phyloP scores from a whole-genome alignment of 1,140 invertebrate species.

The Aricia agestis region DNA sequence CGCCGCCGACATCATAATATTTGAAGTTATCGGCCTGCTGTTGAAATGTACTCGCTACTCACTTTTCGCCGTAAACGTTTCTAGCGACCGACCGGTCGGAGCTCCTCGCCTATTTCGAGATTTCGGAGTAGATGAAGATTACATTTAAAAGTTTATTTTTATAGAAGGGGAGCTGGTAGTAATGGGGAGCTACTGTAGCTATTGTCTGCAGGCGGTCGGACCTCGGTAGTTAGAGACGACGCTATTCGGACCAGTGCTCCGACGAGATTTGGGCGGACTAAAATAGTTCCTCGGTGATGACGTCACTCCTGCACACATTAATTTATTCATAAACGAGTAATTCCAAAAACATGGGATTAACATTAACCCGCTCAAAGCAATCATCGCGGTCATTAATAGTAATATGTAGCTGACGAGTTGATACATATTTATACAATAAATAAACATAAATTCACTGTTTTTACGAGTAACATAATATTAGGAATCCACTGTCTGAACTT shows the following conservation, averaged over 20 bases:
- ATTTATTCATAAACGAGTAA: background rate
- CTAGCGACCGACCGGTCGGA: background rate
- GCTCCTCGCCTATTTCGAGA: background rate
- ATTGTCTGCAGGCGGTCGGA: background rate
- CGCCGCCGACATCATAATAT: slow-evolving; percentile 60
- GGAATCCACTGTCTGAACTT: too few relatives aligned
- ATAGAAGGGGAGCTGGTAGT: background rate
- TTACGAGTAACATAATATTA: background rate
- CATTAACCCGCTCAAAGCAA: background rate
- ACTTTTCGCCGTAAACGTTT: background rate
- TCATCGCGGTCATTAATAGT: background rate
- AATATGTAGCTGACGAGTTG: background rate
- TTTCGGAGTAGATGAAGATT: background rate
- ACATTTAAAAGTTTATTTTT: background rate
- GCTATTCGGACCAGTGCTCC: background rate
- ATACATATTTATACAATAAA: background rate
- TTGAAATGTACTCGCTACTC: slow-evolving; percentile 36
- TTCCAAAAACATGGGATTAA: background rate
- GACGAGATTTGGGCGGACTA: background rate
- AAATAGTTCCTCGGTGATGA: background rate
- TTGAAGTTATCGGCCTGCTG: slow-evolving; percentile 60
- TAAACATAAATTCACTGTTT: background rate
- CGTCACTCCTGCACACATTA: background rate
- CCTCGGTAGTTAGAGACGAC: background rate
- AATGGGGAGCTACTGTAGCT: background rate